A percentile compares a stretch with the other conserved stretches of the same genome.
Conservation (phyloP, 2,113 vertebrate genomes). For the Dasyurus viverrinus region DNA sequence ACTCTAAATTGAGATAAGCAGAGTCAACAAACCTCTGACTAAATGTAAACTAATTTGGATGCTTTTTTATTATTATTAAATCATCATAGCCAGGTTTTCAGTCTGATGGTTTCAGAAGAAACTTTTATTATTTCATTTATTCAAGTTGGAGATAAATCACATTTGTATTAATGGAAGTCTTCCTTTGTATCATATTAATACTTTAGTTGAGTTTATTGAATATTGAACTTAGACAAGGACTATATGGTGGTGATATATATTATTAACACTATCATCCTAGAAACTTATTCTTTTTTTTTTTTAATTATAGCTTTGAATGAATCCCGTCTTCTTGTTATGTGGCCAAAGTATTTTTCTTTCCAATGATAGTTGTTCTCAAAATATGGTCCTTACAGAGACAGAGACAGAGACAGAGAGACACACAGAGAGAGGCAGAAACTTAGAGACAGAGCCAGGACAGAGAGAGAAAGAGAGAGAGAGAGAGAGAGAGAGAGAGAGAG, state of each 20-base stretch:
- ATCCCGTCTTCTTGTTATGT: background rate
- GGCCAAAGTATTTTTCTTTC: background rate
- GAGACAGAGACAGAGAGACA: too few relatives aligned
- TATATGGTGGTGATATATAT: background rate
- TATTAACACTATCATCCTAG: background rate
- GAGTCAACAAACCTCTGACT: background rate
- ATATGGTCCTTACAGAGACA: background rate
- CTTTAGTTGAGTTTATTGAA: background rate
- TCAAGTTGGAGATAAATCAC: background rate
- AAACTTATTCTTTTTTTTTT: background rate
- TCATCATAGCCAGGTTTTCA: background rate
- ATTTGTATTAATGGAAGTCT: background rate
- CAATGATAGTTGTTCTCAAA: background rate
- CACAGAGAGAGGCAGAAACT: background rate
- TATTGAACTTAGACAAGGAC: background rate
- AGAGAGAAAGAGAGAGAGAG: background rate
- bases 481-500: background rate
- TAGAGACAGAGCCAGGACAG: background rate
- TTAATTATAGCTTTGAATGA: too few relatives aligned
- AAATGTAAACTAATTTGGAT: background rate
- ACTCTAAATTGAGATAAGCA: background rate
- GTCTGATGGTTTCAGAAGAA: background rate
- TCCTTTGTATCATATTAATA: background rate
- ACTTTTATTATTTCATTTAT: background rate
- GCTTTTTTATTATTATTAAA: background rate